Conservation (phyloP, 2,113 vertebrate species). For the Pomatorhinus ruficollis region DNA sequence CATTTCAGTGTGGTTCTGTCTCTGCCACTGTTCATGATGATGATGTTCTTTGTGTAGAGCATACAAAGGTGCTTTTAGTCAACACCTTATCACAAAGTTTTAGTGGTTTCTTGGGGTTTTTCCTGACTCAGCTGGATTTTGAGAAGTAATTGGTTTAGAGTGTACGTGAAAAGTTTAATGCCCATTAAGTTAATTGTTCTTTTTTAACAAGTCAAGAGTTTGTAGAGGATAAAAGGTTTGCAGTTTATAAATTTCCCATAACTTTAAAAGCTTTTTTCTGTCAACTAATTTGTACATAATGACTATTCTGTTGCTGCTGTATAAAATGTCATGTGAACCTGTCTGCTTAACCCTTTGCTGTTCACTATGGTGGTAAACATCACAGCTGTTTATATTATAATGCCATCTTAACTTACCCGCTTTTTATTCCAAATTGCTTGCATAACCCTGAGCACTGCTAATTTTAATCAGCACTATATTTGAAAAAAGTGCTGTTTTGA, state of each 20-base stretch:
- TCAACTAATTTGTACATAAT: not conserved
- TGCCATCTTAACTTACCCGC: not conserved
- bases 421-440: not conserved
- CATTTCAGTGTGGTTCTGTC: not conserved
- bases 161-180: not conserved
- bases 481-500: not conserved
- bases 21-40: not conserved
- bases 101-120: not conserved
- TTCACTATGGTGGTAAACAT: not conserved
- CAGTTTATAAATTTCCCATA: not conserved
- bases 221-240: not conserved
- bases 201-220: not conserved
- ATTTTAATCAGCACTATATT: not conserved
- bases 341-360: not conserved
- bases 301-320: not conserved
- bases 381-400: not conserved
- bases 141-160: not conserved
- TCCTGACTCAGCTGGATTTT: not conserved
- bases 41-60: not conserved
- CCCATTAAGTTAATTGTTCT: not conserved
- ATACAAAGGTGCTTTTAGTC: not conserved
- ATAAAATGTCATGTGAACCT: not conserved
- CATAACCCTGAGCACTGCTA: not conserved
- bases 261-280: not conserved
- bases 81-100: not conserved